Percentiles rank a stretch among this genome's conserved stretches.
These are phyloP conservation scores for Phytoseiulus persimilis DNA, from an alignment of 2,888 invertebrate genomes.

Conservation along the genomic window DNA sequence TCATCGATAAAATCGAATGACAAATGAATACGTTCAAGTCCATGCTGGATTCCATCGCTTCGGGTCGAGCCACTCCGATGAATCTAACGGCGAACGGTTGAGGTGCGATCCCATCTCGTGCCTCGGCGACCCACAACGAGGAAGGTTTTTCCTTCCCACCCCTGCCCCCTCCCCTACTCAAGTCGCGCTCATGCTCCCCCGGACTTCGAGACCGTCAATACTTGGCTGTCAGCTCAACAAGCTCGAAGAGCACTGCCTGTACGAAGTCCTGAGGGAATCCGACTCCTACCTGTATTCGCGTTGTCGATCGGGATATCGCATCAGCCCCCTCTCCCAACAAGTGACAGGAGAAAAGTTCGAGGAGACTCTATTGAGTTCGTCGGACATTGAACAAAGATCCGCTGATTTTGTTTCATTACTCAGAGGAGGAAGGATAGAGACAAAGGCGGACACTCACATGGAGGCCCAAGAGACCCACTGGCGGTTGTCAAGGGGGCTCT, in stretches of 20 bases:
- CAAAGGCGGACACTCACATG: slow-evolving; percentile 6
- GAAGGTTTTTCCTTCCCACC: neutral
- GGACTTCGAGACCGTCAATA: neutral
- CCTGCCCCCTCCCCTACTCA: too few relatives aligned
- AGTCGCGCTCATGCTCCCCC: neutral
- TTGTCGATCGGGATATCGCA: neutral
- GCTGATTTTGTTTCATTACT: neutral
- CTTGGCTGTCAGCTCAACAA: neutral
- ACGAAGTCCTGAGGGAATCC: neutral
- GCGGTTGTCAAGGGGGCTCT: slow-evolving; percentile 25
- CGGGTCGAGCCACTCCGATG: neutral
- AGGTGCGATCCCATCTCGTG: neutral
- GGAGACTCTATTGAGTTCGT: neutral
- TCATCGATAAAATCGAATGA: slow-evolving; percentile 13
- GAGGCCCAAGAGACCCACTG: slow-evolving; percentile 37
- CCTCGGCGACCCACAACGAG: neutral
- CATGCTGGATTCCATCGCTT: neutral
- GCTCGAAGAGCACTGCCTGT: neutral
- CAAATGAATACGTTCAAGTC: neutral
- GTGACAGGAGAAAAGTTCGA: neutral
- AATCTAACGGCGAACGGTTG: neutral
- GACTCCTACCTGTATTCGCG: neutral
- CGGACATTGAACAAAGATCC: neutral
- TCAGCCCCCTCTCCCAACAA: neutral
- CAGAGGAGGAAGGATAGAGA: neutral